Percentiles rank a stretch among this genome's conserved stretches.
These are phyloP conservation scores for Sebastes goodei DNA, from an alignment of 2,797 vertebrate species.

Conservation along the genomic window DNA sequence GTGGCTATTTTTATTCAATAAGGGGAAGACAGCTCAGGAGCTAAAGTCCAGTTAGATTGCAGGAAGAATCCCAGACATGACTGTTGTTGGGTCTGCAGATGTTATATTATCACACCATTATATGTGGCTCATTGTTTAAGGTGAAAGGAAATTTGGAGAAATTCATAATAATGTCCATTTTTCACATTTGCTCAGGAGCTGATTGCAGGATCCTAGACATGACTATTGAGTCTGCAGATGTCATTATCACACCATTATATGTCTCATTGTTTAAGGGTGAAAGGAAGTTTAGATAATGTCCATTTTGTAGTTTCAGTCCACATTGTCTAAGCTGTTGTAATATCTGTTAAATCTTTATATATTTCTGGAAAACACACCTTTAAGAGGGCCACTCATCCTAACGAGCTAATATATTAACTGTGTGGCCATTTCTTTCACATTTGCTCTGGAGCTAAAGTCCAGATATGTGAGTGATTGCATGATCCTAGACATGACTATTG, in stretches of 20 bases:
- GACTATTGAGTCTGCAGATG: constrained; percentile 37
- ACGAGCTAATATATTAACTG: no score
- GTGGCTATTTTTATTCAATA: background rate
- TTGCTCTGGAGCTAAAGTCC: no score
- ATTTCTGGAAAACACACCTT: background rate
- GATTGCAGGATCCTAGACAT: constrained; percentile 45
- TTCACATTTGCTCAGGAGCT: background rate
- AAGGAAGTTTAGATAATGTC: background rate
- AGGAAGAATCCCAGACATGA: constrained; percentile 49
- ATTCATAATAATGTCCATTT: background rate
- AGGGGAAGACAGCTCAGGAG: background rate
- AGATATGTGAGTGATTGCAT: background rate
- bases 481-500: constrained; percentile 29
- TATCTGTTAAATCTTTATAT: background rate
- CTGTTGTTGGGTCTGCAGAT: constrained; percentile 20
- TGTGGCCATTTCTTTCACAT: no score
- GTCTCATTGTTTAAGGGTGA: background rate
- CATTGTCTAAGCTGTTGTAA: no score
- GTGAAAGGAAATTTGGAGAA: background rate
- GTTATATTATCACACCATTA: constrained; percentile 41
- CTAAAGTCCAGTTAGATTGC: constrained; percentile 7
- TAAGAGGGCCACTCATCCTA: background rate
- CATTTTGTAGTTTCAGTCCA: background rate
- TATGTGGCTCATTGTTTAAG: background rate
- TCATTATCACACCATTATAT: constrained; percentile 27